These are phyloP conservation scores for Delia radicum DNA, from an alignment of 1,140 invertebrate species.

Conservation along the genomic window DNA sequence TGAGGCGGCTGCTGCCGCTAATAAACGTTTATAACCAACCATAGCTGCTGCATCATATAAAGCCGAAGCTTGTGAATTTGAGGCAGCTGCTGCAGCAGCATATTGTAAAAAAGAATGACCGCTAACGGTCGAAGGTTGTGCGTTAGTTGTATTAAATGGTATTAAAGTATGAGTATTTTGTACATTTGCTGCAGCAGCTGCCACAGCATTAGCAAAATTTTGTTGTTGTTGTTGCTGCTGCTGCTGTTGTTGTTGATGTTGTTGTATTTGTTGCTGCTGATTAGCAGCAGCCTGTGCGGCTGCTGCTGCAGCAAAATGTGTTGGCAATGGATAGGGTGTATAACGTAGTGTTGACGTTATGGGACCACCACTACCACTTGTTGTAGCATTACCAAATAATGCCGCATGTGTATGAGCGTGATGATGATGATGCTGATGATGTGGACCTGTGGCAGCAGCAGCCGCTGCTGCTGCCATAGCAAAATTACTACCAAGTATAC, in stretches of 20 bases:
- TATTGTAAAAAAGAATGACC: conserved; percentile 47
- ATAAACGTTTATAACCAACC: conserved; percentile 49
- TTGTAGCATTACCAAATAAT: conserved; percentile 24
- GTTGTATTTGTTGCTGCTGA: conserved; percentile 41
- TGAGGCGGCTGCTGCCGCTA: conserved; percentile 50
- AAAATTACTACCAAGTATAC: conserved; percentile 25
- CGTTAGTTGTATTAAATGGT: conserved; percentile 48
- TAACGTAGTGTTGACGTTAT: conserved; percentile 56
- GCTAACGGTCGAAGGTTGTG: conserved; percentile 37
- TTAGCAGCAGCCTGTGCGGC: conserved; percentile 53
- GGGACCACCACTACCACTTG: conserved; percentile 40
- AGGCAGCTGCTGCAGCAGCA: conserved; percentile 44
- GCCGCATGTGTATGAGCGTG: conserved; percentile 35
- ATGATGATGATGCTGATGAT: conserved; percentile 35
- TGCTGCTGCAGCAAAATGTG: conserved; percentile 55
- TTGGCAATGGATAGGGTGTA: conserved; percentile 63
- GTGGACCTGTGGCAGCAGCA: conserved; percentile 58
- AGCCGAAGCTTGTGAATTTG: conserved; percentile 39
- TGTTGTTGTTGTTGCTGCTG: conserved; percentile 52
- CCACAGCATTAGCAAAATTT: conserved; percentile 33
- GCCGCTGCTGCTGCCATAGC: conserved; percentile 62
- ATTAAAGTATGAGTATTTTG: conserved; percentile 27
- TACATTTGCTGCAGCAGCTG: conserved; percentile 55
- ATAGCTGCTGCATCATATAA: conserved; percentile 51
- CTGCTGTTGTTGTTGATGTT: conserved; percentile 43